These are phyloP conservation scores for Uropetala carovei DNA, from an alignment of 2,888 invertebrate species.

Conservation along the genomic window DNA sequence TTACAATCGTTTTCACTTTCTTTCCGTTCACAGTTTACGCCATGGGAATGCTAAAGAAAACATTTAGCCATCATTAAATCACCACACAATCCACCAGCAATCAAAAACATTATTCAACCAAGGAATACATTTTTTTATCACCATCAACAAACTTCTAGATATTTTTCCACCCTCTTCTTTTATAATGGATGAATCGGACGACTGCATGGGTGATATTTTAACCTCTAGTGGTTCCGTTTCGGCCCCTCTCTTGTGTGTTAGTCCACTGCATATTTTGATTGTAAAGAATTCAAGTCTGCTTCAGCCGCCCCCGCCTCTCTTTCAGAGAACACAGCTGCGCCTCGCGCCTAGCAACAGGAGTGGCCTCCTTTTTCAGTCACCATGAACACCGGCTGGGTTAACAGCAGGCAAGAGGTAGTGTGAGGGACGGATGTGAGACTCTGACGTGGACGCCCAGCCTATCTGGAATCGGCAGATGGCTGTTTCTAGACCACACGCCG, in stretches of 20 bases:
- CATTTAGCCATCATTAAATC: too few species aligned
- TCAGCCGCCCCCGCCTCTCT: neutral
- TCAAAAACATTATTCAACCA: too few species aligned
- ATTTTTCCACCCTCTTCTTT: too few species aligned
- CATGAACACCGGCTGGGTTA: slow-evolving; percentile 1
- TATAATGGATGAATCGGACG: too few species aligned
- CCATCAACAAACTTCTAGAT: too few species aligned
- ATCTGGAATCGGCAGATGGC: slow-evolving; percentile 61
- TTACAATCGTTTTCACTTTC: too few species aligned
- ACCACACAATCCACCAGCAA: too few species aligned
- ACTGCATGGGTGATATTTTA: too few species aligned
- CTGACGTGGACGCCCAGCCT: slow-evolving; percentile 42
- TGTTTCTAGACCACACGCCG: slow-evolving; percentile 9
- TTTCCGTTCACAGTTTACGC: too few species aligned
- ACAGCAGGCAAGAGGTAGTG: neutral
- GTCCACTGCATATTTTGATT: neutral
- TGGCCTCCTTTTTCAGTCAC: slow-evolving; percentile 49
- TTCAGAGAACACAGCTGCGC: neutral
- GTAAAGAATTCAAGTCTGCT: neutral
- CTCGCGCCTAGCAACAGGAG: slow-evolving; percentile 48
- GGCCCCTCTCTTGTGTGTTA: neutral
- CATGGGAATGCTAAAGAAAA: too few species aligned
- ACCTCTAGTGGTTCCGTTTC: neutral
- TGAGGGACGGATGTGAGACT: slow-evolving; percentile 35
- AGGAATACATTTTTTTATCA: too few species aligned